Conservation (phyloP, 1,140 invertebrate genomes). For the Oryctes rhinoceros region DNA sequence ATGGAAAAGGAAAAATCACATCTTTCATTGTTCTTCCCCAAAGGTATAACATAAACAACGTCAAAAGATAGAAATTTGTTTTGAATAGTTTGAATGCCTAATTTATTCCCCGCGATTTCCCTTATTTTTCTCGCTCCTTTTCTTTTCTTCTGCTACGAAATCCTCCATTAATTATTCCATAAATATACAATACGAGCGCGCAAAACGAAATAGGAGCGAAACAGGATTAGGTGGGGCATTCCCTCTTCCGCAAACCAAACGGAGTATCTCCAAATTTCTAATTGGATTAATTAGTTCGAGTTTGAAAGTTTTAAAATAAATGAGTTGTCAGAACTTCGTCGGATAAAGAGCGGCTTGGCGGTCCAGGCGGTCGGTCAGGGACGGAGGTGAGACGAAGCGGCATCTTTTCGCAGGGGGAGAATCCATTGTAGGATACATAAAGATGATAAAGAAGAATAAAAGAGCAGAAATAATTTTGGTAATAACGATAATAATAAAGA, state of each 20-base stretch:
- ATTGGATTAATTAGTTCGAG: conserved; percentile 34
- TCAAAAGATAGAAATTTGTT: no score
- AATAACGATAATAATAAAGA: no score
- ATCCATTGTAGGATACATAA: neutral
- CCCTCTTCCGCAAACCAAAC: conserved; percentile 14
- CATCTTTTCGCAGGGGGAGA: neutral
- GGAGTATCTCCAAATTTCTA: conserved; percentile 32
- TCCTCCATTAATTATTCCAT: conserved; percentile 20
- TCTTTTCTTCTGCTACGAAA: neutral
- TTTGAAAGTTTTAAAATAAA: conserved; percentile 36
- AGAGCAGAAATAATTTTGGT: neutral
- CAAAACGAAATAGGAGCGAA: neutral
- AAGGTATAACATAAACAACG: no score
- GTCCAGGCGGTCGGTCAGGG: neutral
- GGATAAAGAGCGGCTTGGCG: neutral
- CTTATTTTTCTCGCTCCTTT: neutral
- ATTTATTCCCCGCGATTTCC: conserved; percentile 17
- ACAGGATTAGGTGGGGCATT: neutral
- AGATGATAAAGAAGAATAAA: neutral
- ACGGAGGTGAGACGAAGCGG: neutral
- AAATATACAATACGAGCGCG: conserved; percentile 22
- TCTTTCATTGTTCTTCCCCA: no score
- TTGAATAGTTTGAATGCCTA: conserved; percentile 19
- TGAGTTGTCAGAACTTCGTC: conserved; percentile 31
- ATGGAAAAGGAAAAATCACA: no score